phyloP scores from a whole-genome alignment of 2,113 vertebrate genomes.

The Pogonocichla stellata region DNA sequence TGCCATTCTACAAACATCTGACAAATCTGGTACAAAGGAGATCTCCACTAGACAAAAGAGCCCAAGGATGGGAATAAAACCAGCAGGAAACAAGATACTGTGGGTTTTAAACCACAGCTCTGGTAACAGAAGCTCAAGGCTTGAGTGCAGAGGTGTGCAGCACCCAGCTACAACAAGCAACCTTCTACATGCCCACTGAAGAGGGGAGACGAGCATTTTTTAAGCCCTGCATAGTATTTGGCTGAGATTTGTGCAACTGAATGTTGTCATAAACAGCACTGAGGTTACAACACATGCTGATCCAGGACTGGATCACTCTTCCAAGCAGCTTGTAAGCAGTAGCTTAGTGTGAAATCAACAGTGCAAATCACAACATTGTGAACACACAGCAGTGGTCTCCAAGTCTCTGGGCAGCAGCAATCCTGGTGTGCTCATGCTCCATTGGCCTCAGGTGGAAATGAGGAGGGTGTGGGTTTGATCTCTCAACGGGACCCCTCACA shows the following conservation, averaged over 20 bases:
- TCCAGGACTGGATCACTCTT: neutral
- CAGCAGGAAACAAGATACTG: neutral
- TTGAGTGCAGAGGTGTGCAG: neutral
- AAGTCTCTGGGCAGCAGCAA: neutral
- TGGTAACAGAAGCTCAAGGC: neutral
- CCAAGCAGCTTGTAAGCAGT: neutral
- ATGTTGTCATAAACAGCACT: neutral
- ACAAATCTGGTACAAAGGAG: neutral
- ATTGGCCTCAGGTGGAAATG: neutral
- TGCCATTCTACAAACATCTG: constrained; percentile 1
- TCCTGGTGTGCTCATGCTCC: rapidly evolving
- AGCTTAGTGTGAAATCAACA: neutral
- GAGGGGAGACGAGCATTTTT: neutral
- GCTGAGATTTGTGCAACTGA: neutral
- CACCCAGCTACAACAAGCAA: neutral
- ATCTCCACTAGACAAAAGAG: neutral
- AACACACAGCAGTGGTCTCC: neutral
- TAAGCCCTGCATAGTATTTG: neutral
- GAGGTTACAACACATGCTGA: neutral
- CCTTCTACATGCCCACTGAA: neutral
- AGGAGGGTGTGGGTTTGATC: neutral
- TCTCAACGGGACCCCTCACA: neutral
- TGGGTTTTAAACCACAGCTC: neutral
- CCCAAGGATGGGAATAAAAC: neutral
- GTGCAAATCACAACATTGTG: neutral